These are phyloP conservation scores for Phania funesta DNA, from an alignment of 2,888 invertebrate genomes.

Conservation along the genomic window DNA sequence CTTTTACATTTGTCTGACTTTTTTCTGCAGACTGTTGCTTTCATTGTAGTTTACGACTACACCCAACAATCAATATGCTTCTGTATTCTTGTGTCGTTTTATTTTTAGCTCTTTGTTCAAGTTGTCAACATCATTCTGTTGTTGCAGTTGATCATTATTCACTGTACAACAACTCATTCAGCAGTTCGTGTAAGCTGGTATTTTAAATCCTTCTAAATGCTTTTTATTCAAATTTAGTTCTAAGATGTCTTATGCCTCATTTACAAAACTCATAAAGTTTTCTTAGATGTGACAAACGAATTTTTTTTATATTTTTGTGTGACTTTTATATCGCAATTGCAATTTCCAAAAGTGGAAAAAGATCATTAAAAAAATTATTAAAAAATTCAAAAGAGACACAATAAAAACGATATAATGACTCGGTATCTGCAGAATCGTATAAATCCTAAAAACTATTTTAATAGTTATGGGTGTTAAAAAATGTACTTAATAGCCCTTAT, in stretches of 20 bases:
- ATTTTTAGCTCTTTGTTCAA: constrained; percentile 36
- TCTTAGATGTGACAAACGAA: constrained; percentile 36
- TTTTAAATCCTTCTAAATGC: no score
- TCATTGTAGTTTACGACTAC: not conserved
- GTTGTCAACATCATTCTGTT: constrained; percentile 39
- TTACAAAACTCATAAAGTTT: constrained; percentile 57
- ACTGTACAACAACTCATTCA: constrained; percentile 57
- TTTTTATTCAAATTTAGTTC: not conserved
- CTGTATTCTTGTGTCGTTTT: constrained; percentile 18
- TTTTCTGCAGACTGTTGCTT: not conserved
- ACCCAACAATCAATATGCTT: constrained; percentile 27
- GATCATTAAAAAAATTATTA: constrained; percentile 14
- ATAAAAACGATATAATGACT: constrained; percentile 11
- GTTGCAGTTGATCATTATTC: constrained; percentile 36
- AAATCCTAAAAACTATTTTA: constrained; percentile 6
- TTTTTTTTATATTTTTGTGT: constrained; percentile 20
- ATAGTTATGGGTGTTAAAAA: constrained; percentile 25
- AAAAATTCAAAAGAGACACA: constrained; percentile 13
- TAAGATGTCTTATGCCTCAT: constrained; percentile 48
- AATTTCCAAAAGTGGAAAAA: constrained; percentile 46
- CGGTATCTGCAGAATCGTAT: not conserved
- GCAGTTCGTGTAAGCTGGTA: not conserved
- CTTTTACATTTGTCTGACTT: not conserved
- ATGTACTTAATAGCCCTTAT: not conserved
- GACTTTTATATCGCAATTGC: not conserved